phyloP scores from a whole-genome alignment of 2,113 vertebrate species.

The Ophiodon elongatus region DNA sequence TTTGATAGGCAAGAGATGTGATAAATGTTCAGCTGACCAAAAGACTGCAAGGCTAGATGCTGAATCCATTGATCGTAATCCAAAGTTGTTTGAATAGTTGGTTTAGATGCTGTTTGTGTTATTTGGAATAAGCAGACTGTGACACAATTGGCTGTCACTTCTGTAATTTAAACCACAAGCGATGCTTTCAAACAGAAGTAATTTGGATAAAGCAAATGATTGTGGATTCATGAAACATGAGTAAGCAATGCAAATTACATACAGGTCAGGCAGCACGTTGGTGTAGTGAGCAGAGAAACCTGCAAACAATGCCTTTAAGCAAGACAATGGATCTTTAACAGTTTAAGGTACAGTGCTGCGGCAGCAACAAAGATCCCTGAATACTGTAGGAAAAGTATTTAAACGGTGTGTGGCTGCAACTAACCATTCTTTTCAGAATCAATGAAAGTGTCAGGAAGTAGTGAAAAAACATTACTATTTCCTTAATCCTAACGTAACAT shows the following conservation, averaged over 20 bases:
- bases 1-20: slow-evolving; percentile 69
- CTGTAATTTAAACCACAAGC: slow-evolving; percentile 54
- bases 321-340: neutral
- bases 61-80: slow-evolving; percentile 71
- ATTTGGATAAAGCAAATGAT: slow-evolving; percentile 28
- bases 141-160: slow-evolving; percentile 60
- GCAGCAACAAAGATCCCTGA: neutral
- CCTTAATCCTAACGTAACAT: neutral
- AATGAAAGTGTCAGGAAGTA: neutral
- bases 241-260: slow-evolving; percentile 30
- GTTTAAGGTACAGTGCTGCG: neutral
- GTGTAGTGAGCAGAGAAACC: neutral
- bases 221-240: slow-evolving; percentile 45
- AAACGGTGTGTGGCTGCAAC: neutral
- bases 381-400: neutral
- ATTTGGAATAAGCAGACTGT: slow-evolving; percentile 58
- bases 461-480: neutral
- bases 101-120: slow-evolving; percentile 63
- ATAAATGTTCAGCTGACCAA: slow-evolving; percentile 61
- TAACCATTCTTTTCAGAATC: neutral
- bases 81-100: slow-evolving; percentile 59
- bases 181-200: slow-evolving; percentile 45
- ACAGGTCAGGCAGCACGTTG: slow-evolving; percentile 2
- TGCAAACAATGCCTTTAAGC: neutral
- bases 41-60: slow-evolving; percentile 51